These are phyloP conservation scores for Tragelaphus buxtoni DNA, from an alignment of 2,113 vertebrate species.

Conservation along the genomic window DNA sequence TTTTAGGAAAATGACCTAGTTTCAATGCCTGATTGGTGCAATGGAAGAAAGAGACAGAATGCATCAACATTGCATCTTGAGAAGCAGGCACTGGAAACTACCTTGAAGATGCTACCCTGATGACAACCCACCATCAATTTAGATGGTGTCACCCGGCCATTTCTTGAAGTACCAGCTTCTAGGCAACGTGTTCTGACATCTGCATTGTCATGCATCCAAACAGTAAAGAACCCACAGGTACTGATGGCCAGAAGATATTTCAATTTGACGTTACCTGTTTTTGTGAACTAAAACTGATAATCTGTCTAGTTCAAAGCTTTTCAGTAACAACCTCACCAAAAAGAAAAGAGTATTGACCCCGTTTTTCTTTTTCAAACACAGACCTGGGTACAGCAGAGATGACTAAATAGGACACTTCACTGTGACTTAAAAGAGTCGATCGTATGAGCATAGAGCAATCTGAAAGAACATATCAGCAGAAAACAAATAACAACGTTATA, in stretches of 20 bases:
- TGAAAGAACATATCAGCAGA: background rate
- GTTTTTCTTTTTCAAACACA: background rate
- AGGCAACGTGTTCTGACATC: background rate
- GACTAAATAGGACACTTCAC: background rate
- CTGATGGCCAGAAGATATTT: background rate
- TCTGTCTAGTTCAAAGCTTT: background rate
- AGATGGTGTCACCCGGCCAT: rapidly evolving
- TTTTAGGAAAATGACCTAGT: background rate
- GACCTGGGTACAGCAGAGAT: background rate
- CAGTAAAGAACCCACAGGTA: background rate
- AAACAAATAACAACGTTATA: background rate
- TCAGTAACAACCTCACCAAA: background rate
- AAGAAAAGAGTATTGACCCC: background rate
- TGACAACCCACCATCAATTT: rapidly evolving
- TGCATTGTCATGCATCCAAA: rapidly evolving
- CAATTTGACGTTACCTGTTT: background rate
- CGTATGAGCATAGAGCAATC: background rate
- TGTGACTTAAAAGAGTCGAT: background rate
- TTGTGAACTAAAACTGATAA: background rate
- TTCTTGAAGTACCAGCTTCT: rapidly evolving
- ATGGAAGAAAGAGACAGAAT: rapidly evolving
- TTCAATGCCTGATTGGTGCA: background rate
- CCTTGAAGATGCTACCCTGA: background rate
- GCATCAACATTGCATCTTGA: background rate
- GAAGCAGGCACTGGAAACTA: background rate